These are phyloP conservation scores for Harmothoe impar DNA, from an alignment of 2,888 invertebrate species.

Conservation along the genomic window DNA sequence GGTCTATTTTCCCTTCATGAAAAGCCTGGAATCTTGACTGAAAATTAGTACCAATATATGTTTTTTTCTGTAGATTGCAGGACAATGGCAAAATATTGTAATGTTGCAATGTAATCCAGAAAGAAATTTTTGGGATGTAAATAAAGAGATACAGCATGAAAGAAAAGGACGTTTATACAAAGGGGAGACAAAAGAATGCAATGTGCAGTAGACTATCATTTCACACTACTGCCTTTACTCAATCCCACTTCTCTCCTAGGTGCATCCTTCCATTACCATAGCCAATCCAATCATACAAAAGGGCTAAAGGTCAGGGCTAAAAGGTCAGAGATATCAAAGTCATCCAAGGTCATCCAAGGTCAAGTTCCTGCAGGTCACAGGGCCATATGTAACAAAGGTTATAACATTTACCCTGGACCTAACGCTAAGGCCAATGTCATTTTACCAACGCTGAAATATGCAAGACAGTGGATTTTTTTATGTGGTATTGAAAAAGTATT, in stretches of 20 bases:
- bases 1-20: too few species aligned
- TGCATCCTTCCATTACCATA: constrained; percentile 8
- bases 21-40: too few species aligned
- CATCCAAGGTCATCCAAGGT: constrained; percentile 40
- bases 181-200: neutral
- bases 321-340: constrained; percentile 32
- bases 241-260: neutral
- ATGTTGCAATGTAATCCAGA: too few species aligned
- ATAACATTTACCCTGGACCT: constrained; percentile 52
- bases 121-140: too few species aligned
- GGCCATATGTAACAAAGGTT: constrained; percentile 17
- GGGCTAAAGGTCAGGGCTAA: constrained; percentile 47
- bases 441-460: constrained; percentile 52
- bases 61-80: too few species aligned
- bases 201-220: neutral
- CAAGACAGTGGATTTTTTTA: neutral
- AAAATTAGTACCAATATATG: too few species aligned
- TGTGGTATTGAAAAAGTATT: too few species aligned
- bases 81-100: too few species aligned
- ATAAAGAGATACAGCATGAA: too few species aligned
- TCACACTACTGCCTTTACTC: neutral
- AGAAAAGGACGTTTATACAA: neutral
- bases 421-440: constrained; percentile 52
- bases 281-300: constrained; percentile 51
- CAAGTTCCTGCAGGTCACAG: constrained; percentile 34